Evolutionary conservation across 2,113 vertebrate genomes (phyloP).

Genomic region (Rana temporaria): DNA sequence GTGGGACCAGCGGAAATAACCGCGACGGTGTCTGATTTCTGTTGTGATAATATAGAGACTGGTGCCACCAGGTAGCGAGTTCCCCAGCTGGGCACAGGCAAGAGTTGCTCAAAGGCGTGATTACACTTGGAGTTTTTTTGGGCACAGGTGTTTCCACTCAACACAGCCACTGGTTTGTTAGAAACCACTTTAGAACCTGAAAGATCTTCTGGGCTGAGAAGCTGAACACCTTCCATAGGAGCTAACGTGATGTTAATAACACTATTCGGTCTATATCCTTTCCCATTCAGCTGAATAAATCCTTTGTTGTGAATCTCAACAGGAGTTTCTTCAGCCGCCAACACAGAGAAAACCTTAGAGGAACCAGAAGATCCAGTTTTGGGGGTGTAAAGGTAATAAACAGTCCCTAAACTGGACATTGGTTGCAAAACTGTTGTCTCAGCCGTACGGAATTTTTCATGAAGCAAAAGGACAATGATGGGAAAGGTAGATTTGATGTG

Average conservation of each 20-base stretch:
- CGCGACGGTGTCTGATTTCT: slow-evolving; percentile 65
- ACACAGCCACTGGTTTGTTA: slow-evolving; percentile 69
- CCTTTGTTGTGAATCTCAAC: slow-evolving; percentile 66
- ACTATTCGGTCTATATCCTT: slow-evolving; percentile 49
- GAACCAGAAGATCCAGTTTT: not conserved
- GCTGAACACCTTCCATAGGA: slow-evolving; percentile 72
- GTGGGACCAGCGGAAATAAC: slow-evolving; percentile 73
- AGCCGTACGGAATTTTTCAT: slow-evolving; percentile 65
- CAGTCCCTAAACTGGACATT: slow-evolving; percentile 66
- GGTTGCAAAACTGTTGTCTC: slow-evolving; percentile 76
- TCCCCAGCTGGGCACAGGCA: slow-evolving; percentile 75
- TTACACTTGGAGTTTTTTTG: slow-evolving; percentile 72
- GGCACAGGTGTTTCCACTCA: slow-evolving; percentile 77
- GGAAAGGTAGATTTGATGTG: slow-evolving; percentile 65
- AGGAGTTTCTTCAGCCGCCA: slow-evolving; percentile 65
- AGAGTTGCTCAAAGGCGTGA: slow-evolving; percentile 79
- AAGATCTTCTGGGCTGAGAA: slow-evolving; percentile 70
- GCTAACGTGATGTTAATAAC: slow-evolving; percentile 64
- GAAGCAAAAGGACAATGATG: slow-evolving; percentile 71
- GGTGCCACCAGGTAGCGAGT: slow-evolving; percentile 69
- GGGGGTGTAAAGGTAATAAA: slow-evolving; percentile 78
- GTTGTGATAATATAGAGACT: slow-evolving; percentile 63
- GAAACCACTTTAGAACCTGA: slow-evolving; percentile 73
- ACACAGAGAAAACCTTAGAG: slow-evolving; percentile 75
- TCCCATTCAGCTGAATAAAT: slow-evolving; percentile 59